Evolutionary conservation across 2,113 vertebrate genomes (phyloP).

Genomic region (Tenrec ecaudatus): DNA sequence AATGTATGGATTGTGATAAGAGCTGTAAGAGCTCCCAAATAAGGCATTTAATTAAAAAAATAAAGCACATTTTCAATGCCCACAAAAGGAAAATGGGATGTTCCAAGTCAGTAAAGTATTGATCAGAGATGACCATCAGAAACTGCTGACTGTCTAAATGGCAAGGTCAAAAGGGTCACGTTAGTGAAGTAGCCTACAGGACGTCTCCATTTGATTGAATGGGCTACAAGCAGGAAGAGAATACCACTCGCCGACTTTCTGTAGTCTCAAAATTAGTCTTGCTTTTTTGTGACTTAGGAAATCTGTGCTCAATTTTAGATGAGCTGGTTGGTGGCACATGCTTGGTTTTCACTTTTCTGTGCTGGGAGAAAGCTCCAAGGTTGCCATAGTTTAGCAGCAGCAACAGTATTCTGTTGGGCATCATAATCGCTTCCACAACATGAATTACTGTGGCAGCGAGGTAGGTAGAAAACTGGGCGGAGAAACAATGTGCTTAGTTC

Average conservation of each 20-base stretch:
- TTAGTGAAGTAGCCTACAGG: not conserved
- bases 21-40: too few species aligned
- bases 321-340: not conserved
- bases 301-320: conserved; percentile 53
- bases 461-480: not conserved
- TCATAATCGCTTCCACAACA: not conserved
- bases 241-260: not conserved
- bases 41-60: not conserved
- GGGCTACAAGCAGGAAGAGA: not conserved
- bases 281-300: not conserved
- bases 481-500: not conserved
- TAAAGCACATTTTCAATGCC: not conserved
- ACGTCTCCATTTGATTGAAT: not conserved
- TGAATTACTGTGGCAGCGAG: not conserved
- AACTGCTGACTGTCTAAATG: not conserved
- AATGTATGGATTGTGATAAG: too few species aligned
- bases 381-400: not conserved
- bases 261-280: not conserved
- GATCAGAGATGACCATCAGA: not conserved
- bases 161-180: not conserved
- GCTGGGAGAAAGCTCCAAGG: not conserved
- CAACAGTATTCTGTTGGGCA: not conserved
- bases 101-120: not conserved
- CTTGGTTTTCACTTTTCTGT: conserved; percentile 46
- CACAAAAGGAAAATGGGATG: not conserved